Percentiles rank a stretch among this genome's conserved stretches.
These are phyloP conservation scores for Drosophila rhopaloa DNA, from an alignment of 1,140 invertebrate genomes.

Conservation along the genomic window DNA sequence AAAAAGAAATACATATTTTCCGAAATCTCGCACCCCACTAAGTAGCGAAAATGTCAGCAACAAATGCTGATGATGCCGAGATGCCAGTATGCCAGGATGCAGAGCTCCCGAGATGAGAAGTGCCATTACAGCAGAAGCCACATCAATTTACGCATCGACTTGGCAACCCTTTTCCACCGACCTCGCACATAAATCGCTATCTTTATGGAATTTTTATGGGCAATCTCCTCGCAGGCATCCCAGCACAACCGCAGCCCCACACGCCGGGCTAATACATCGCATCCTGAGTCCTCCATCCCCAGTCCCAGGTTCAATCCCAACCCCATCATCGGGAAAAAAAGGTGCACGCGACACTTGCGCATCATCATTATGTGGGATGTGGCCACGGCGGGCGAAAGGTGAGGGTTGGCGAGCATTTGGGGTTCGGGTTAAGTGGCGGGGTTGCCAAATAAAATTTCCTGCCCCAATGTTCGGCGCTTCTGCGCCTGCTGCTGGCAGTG, in stretches of 20 bases:
- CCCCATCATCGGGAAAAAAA: constrained; percentile 37
- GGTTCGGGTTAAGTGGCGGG: constrained; percentile 67
- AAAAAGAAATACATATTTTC: constrained; percentile 2
- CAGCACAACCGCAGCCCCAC: constrained; percentile 43
- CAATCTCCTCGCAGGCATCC: constrained; percentile 82
- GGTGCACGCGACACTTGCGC: constrained; percentile 75
- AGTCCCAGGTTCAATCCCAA: constrained; percentile 19
- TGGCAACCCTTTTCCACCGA: constrained; percentile 73
- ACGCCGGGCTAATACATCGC: constrained; percentile 70
- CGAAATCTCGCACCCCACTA: constrained; percentile 46
- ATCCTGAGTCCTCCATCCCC: constrained; percentile 45
- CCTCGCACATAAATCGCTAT: constrained; percentile 80
- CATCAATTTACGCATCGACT: constrained; percentile 78
- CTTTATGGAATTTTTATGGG: constrained; percentile 84
- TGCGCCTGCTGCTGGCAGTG: constrained; percentile 54
- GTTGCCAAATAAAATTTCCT: constrained; percentile 74
- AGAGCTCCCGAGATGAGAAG: constrained; percentile 56
- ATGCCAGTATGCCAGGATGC: constrained; percentile 10
- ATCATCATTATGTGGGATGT: constrained; percentile 75
- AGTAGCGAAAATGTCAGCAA: constrained; percentile 79
- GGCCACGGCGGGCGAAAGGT: constrained; percentile 27
- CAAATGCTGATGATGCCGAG: constrained; percentile 76
- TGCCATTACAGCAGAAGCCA: constrained; percentile 76
- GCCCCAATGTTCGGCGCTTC: constrained; percentile 20
- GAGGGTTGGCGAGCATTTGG: constrained; percentile 8